Base-by-base conservation (phyloP, 2,888 invertebrate genomes). In the Meiosimyza platycephala region DNA sequence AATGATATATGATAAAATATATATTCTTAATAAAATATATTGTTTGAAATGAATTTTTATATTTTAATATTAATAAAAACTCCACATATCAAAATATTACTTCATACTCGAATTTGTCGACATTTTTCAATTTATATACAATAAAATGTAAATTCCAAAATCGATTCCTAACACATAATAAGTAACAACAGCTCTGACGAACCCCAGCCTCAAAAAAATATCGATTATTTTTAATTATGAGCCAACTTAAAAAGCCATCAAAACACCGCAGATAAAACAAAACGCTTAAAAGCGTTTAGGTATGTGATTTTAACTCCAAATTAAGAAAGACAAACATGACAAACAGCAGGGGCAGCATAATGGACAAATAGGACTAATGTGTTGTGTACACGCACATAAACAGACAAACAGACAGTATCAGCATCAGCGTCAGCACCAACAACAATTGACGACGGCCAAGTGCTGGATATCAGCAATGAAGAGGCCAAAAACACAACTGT, bases 311-410 rank as follows among this genome's bases (percentile, higher is more conserved):
- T 40, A 22, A 67, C 48, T 67, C 57, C 67, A 55, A 55, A 68
- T 57, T 68, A 50, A 57, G 57, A 59, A 68, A 68, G 59, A 59
- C 50, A 57, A 54, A 67, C 55, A 67, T 16, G n/a, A 55, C 55
- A 47, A 55, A 55, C 64, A 50, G 40, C n/a, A 33, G 40, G 9
- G 28, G 54, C 66, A 59, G 50, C 68, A 48, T 68, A 68, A 68
- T 68, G 68, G 68, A 57, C 57, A 68, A 68, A 68, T 59, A 68
- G 50, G 22, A 18, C 68, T 68, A 68, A 68, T 68, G 68, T 68
- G 68, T 68, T 68, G 48, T 57, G 59, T 59, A 57, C 68, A 67
- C 59, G 60, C 59, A 40, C 40, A 40, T 40, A 40, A 40, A 40
- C 40, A 40, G 40, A 40, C 40, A 40, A 9, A 40, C 40, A 7